These are phyloP conservation scores for Liasis olivaceus DNA, from an alignment of 2,797 vertebrate genomes.

Conservation along the genomic window DNA sequence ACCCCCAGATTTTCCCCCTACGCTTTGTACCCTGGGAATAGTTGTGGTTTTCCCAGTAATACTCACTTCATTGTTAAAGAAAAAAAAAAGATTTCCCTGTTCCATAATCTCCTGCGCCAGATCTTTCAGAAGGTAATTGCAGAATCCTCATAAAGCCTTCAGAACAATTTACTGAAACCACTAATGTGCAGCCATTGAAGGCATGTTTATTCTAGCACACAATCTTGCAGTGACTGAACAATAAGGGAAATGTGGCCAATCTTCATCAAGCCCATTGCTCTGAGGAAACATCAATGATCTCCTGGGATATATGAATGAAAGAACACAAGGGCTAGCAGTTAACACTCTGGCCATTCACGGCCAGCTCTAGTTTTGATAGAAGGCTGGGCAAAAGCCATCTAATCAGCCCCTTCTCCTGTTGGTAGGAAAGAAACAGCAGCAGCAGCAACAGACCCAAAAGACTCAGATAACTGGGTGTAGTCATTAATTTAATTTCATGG, in stretches of 20 bases:
- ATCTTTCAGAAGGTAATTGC: not conserved
- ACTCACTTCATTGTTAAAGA: not conserved
- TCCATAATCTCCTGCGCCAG: not conserved
- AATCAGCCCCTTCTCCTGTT: not conserved
- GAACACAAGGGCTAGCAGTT: not conserved
- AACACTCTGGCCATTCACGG: not conserved
- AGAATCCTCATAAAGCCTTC: not conserved
- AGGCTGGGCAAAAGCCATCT: not conserved
- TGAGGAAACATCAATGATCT: not conserved
- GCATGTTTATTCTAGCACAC: not conserved
- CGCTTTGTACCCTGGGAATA: not conserved
- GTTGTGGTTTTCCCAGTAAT: not conserved
- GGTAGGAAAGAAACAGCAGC: not conserved
- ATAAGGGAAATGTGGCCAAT: not conserved
- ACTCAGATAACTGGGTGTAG: not conserved
- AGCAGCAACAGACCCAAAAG: not conserved
- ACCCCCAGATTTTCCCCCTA: not conserved
- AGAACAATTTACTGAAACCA: conserved; percentile 3
- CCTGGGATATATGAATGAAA: not conserved
- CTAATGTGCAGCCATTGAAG: not conserved
- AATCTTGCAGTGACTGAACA: not conserved
- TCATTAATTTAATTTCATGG: not conserved
- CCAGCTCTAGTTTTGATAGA: not conserved
- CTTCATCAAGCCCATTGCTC: not conserved
- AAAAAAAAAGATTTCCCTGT: not conserved